Evolutionary conservation across 1,140 invertebrate genomes (phyloP).

Genomic region (Sycobia sp.): DNA sequence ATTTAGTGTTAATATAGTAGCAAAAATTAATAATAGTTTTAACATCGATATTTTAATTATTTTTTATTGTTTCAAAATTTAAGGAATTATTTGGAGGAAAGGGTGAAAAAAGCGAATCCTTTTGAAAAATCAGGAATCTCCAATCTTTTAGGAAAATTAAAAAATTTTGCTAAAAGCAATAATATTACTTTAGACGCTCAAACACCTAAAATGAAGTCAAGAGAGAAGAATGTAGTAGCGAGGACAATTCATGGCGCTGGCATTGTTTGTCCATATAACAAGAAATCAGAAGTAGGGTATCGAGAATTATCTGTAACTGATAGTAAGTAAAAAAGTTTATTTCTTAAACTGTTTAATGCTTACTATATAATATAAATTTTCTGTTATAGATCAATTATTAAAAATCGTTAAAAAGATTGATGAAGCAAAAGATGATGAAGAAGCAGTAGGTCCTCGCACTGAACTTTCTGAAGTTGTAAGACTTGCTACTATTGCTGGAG

Average conservation of each 20-base stretch:
- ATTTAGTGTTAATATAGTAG: too few species aligned
- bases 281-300: constrained; percentile 81
- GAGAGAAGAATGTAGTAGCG: constrained; percentile 74
- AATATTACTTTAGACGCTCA: constrained; percentile 68
- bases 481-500: constrained; percentile 84
- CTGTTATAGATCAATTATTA: constrained; percentile 70
- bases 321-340: constrained; percentile 61
- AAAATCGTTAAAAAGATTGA: constrained; percentile 74
- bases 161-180: constrained; percentile 69
- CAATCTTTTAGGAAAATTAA: constrained; percentile 68
- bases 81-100: constrained; percentile 69
- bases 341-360: not conserved
- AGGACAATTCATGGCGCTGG: constrained; percentile 85
- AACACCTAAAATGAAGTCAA: constrained; percentile 66
- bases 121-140: constrained; percentile 69
- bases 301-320: constrained; percentile 75
- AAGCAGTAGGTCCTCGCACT: constrained; percentile 65
- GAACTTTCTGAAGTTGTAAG: constrained; percentile 79
- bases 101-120: constrained; percentile 67
- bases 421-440: constrained; percentile 64
- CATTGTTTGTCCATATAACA: constrained; percentile 86
- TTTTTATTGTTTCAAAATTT: constrained; percentile 31
- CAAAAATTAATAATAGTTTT: too few species aligned
- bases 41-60: not conserved
- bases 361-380: not conserved